Base-by-base conservation (phyloP, 1,140 invertebrate genomes). In the Babylonia areolata region DNA sequence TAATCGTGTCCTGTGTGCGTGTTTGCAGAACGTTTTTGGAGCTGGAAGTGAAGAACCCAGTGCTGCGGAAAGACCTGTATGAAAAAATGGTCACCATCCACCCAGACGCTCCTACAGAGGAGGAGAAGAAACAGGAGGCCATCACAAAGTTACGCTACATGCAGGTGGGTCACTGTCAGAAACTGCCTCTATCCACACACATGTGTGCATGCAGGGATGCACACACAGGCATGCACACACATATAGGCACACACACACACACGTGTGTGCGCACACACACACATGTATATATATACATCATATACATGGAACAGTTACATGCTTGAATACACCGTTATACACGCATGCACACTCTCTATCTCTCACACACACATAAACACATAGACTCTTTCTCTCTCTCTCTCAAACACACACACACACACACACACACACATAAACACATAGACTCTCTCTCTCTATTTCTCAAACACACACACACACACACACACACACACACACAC, bases 1-100 rank as follows among this genome's bases (percentile, higher is more conserved):
- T n/a, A n/a, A n/a, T n/a, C n/a, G n/a, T n/a, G n/a, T n/a, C n/a
- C n/a, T n/a, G n/a, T n/a, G n/a, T n/a, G n/a, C n/a, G n/a, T 85
- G 77, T 81, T 90, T 93, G 86, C 87, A 95, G 95, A 86, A 99
- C 98, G 17, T 99, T 99, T 93, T 95, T 99, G 9, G 98, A 99
- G 94, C 97, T 97, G 0, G 98, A 99, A 95, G 98, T 99, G 1
- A 96, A 96, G 90, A 99, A 99, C 81, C 87, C 92, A 42, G 87
- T 89, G 5, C 84, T 91, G 73, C 80, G 93, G 33, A 92, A 95
- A 94, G 98, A 99, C 94, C 97, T 99, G 96, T 99, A 99, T 94
- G 97, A 99, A 88, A 99, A 99, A 95, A 99, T 99, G 98, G 96
- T 99, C 85, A 97, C 98, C 93, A 97, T 99, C 78, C 98, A 99